These are phyloP conservation scores for Orientallactaga bullata DNA, from an alignment of 2,113 vertebrate genomes.

Conservation along the genomic window DNA sequence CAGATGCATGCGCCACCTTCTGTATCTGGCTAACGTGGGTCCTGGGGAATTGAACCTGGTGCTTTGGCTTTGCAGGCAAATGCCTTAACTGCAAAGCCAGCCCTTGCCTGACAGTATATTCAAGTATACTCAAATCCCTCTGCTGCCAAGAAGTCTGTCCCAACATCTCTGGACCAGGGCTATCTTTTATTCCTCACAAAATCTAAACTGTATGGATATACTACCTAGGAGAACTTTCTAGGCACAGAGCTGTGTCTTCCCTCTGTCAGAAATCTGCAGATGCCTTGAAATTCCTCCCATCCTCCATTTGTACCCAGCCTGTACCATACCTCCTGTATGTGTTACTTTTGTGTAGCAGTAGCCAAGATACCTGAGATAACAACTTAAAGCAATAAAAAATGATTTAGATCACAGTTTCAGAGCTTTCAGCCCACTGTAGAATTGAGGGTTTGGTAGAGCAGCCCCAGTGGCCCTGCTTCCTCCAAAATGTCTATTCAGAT, in stretches of 20 bases:
- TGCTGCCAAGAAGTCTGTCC: neutral
- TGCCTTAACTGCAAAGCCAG: no score
- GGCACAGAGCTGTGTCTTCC: neutral
- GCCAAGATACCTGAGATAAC: neutral
- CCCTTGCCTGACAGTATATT: no score
- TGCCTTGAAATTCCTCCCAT: neutral
- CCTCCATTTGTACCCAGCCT: neutral
- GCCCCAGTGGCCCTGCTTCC: neutral
- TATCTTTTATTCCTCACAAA: neutral
- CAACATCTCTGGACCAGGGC: neutral
- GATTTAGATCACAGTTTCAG: neutral
- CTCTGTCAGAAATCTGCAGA: neutral
- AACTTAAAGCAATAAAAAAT: neutral
- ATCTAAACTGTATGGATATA: neutral
- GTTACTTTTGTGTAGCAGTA: neutral
- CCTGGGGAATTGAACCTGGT: no score
- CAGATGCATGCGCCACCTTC: no score
- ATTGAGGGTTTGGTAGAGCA: neutral
- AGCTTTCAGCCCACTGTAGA: neutral
- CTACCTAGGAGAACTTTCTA: neutral
- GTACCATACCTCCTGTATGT: neutral
- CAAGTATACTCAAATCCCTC: neutral
- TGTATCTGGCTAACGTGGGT: no score
- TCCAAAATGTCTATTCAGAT: neutral
- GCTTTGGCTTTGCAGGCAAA: no score